Evolutionary conservation across 2,113 vertebrate species (phyloP), one percentile per base, ranked within the genome.

Genomic region (Rana temporaria): DNA sequence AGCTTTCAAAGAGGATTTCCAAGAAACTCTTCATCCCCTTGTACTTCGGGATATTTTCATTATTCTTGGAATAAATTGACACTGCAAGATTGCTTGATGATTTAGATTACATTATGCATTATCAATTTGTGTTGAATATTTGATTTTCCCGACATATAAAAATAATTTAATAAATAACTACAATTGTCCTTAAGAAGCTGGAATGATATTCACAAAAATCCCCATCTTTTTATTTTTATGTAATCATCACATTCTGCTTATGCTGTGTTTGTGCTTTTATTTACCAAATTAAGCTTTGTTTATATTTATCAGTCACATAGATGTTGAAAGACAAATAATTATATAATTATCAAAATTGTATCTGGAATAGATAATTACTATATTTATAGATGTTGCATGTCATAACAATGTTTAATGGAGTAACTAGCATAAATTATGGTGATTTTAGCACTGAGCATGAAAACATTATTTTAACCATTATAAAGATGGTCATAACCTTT

Each of bases 371-470:
- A 19, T 77, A 77, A 77, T 77, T 77, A 77, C 63, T 77, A 77
- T 77, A 77, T 77, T 64, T 77, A 77, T 52, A 77, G 32, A 52
- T 63, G 59, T 8, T 64, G 59, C 59, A 77, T 77, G 74, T 77
- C 74, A 77, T 64, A 77, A 77, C 74, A 77, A 77, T 77, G 59
- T 60, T 77, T 62, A 63, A 62, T 76, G 34, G 57, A 62, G 73
- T 24, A 76, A 48, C 59, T 48, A 77, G 74, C 57, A 64, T 64
- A 77, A 77, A 64, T 77, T 62, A 77, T 62, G 34, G 32, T 52
- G 59, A 63, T 62, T 76, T 77, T 77, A 48, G 42, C 20, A 64
- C 32, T 59, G 59, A 32, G 20, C 34, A 24, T 20, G 42, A 77
- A 64, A 24, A 32, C 20, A 38, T 11, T 6, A 20, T 38, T 74